These are phyloP conservation scores for Torymus tubicola DNA, from an alignment of 2,888 invertebrate species.

Conservation along the genomic window DNA sequence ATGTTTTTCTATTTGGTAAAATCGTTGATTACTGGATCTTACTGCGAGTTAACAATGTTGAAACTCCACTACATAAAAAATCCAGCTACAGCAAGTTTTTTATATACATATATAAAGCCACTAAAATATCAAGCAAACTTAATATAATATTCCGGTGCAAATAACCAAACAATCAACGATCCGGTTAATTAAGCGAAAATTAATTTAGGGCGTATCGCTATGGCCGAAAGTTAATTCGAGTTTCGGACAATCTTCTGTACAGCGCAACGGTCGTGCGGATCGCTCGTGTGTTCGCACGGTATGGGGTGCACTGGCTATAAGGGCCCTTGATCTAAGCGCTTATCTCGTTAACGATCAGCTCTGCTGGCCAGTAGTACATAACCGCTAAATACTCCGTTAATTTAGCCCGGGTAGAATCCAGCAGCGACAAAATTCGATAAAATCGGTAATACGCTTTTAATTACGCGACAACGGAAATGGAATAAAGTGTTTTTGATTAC, in stretches of 20 bases:
- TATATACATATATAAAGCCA: too few relatives aligned
- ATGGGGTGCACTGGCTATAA: background rate
- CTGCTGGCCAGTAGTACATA: conserved; percentile 6
- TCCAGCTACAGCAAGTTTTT: too few relatives aligned
- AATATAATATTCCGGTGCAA: background rate
- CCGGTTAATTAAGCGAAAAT: background rate
- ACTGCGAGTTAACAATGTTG: too few relatives aligned
- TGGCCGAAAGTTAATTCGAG: conserved; percentile 14
- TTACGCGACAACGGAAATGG: background rate
- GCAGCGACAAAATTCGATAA: background rate
- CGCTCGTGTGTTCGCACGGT: too few relatives aligned
- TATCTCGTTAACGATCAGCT: conserved; percentile 27
- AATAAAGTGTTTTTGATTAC: too few relatives aligned
- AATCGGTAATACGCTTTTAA: background rate
- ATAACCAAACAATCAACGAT: background rate
- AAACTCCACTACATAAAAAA: too few relatives aligned
- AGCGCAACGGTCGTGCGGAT: too few relatives aligned
- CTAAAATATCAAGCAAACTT: too few relatives aligned
- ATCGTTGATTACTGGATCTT: too few relatives aligned
- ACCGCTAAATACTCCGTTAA: conserved; percentile 29
- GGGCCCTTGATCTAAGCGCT: conserved; percentile 21
- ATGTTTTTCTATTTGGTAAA: too few relatives aligned
- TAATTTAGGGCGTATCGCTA: background rate
- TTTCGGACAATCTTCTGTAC: conserved; percentile 1
- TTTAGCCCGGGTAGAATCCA: conserved; percentile 6